Conservation (phyloP, 2,888 invertebrate genomes). For the Melinopterus prodromus region DNA sequence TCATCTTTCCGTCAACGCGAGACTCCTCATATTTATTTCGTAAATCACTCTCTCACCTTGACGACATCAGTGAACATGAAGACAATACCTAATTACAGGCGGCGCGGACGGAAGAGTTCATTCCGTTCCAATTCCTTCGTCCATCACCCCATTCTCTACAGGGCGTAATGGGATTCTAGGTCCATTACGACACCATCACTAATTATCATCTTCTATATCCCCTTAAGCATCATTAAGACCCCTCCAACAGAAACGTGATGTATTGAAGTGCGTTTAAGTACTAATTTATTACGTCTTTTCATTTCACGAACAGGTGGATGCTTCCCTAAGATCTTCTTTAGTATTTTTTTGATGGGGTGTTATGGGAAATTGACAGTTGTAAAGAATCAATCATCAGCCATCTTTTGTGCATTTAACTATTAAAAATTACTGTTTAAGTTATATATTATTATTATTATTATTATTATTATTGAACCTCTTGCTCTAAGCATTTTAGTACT, state of each 20-base stretch:
- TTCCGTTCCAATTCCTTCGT: background rate
- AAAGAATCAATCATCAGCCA: background rate
- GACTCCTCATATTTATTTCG: background rate
- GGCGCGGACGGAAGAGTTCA: background rate
- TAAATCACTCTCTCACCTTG: background rate
- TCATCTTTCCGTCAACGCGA: background rate
- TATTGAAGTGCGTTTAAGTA: background rate
- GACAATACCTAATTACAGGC: background rate
- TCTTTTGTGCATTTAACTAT: background rate
- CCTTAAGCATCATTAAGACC: background rate
- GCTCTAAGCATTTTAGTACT: too few relatives aligned
- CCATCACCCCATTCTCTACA: background rate
- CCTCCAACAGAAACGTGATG: background rate
- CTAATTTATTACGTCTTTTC: background rate
- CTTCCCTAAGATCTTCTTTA: background rate
- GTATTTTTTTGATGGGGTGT: background rate
- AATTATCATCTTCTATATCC: background rate
- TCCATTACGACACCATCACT: background rate
- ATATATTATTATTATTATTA: too few relatives aligned
- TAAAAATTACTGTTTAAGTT: too few relatives aligned
- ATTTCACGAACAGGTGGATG: background rate
- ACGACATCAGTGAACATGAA: background rate
- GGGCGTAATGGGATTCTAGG: background rate
- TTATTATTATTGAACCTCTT: too few relatives aligned
- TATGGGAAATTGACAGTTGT: background rate